Percentiles rank a stretch among this genome's conserved stretches.
Conservation (phyloP, 2,113 vertebrate species). For the Bubalus kerabau region DNA sequence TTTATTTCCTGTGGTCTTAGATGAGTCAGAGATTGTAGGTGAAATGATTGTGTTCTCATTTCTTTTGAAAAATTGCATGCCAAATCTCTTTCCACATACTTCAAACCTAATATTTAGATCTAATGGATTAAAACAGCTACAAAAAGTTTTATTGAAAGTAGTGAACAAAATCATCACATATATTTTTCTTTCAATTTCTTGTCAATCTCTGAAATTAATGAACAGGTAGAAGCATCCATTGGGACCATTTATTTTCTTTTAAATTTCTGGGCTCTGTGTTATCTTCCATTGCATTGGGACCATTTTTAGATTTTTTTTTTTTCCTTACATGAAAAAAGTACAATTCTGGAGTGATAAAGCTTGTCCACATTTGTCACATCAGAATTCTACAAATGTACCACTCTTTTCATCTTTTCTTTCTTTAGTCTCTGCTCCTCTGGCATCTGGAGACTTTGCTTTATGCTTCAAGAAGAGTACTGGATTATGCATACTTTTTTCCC, state of each 20-base stretch:
- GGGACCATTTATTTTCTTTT: not conserved
- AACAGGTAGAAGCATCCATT: not conserved
- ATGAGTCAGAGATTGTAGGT: conserved; percentile 15
- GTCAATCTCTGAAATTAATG: not conserved
- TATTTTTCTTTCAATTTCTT: not conserved
- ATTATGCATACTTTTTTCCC: not conserved
- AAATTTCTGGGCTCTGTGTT: not conserved
- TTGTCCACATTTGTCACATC: not conserved
- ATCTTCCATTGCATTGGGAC: not conserved
- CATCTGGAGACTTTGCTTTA: not conserved
- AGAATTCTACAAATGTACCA: not conserved
- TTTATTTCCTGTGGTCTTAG: conserved; percentile 52
- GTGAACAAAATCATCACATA: not conserved
- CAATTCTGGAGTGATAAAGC: not conserved
- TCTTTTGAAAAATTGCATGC: not conserved
- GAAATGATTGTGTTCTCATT: conserved; percentile 9
- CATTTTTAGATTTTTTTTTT: not conserved
- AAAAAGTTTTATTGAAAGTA: not conserved
- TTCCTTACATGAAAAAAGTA: not conserved
- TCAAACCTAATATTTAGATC: not conserved
- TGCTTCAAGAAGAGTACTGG: not conserved
- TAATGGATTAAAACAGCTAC: not conserved
- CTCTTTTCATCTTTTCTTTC: not conserved
- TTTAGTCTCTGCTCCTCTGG: not conserved
- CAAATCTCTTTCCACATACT: not conserved